phyloP scores from a whole-genome alignment of 2,113 vertebrate species.

The Gorilla gorilla region DNA sequence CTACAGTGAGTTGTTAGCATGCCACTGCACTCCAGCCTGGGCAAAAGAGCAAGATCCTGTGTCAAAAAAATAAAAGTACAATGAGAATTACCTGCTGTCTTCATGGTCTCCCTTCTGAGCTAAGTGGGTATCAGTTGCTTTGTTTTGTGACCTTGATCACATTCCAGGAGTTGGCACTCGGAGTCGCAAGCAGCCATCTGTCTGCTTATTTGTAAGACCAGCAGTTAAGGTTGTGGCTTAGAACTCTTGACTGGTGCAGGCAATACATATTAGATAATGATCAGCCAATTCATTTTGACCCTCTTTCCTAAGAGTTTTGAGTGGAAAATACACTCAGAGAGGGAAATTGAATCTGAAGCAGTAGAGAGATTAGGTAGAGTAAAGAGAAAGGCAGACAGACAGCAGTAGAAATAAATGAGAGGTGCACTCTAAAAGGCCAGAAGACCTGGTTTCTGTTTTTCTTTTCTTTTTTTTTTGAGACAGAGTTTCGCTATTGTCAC shows the following conservation, averaged over 20 bases:
- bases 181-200: neutral
- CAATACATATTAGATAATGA: neutral
- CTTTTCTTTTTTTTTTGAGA: no score
- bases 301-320: neutral
- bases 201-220: neutral
- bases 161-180: neutral
- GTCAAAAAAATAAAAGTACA: no score
- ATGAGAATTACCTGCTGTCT: neutral
- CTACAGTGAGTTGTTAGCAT: no score
- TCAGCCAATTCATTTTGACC: neutral
- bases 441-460: neutral
- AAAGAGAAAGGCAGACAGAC: neutral
- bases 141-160: neutral
- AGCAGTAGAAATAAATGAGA: neutral
- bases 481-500: no score
- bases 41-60: no score
- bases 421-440: rapidly evolving
- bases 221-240: neutral
- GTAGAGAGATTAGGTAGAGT: neutral
- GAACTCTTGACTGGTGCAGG: neutral
- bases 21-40: no score
- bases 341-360: neutral
- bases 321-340: neutral
- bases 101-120: neutral
- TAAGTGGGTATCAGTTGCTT: neutral